Percentiles rank a stretch among this genome's conserved stretches.
These are phyloP conservation scores for Capra hircus DNA, from an alignment of 2,113 vertebrate genomes.

Conservation along the genomic window DNA sequence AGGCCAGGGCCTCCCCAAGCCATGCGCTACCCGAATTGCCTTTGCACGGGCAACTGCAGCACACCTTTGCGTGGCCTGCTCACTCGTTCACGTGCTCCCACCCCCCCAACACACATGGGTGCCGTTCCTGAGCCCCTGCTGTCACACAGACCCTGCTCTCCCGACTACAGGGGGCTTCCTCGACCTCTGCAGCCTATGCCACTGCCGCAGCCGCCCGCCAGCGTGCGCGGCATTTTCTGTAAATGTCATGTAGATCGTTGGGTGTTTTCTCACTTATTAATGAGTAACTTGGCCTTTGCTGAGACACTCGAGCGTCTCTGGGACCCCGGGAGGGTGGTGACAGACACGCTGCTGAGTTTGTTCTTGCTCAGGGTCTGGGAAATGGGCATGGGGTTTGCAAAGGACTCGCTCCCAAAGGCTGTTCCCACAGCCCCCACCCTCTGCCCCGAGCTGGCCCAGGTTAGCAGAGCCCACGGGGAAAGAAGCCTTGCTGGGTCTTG, in stretches of 20 bases:
- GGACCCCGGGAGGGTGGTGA: neutral
- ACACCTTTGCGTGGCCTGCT: fast-evolving
- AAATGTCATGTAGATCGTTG: neutral
- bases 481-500: neutral
- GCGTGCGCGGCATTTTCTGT: neutral
- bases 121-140: neutral
- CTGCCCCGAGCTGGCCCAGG: neutral
- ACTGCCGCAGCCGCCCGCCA: neutral
- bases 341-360: neutral
- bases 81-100: neutral
- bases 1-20: neutral
- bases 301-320: slow-evolving; percentile 16
- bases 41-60: neutral
- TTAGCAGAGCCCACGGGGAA: neutral
- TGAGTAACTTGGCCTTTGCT: slow-evolving; percentile 32
- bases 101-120: fast-evolving
- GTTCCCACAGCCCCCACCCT: neutral
- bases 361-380: neutral
- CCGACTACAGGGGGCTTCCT: neutral
- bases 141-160: neutral
- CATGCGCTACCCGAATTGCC: neutral
- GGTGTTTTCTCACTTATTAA: slow-evolving; percentile 43
- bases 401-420: neutral
- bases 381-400: neutral
- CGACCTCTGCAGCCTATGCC: neutral